phyloP scores from a whole-genome alignment of 2,113 vertebrate species.

The Tor tambroides region DNA sequence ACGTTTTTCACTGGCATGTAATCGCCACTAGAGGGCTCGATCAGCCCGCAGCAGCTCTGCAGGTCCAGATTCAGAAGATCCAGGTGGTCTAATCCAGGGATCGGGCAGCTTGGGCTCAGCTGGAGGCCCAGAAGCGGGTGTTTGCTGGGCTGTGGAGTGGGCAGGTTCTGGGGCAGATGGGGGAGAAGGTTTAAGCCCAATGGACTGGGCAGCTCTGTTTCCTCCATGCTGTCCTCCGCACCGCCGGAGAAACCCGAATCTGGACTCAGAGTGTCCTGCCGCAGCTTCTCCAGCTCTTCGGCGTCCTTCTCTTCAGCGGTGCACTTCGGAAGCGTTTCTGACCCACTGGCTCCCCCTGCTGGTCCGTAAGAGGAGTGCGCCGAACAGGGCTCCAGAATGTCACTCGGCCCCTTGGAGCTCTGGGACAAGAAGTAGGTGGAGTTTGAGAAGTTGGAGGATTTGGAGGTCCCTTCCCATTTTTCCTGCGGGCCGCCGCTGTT shows the following conservation, averaged over 20 bases:
- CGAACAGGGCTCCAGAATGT: constrained; percentile 53
- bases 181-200: neutral
- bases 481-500: neutral
- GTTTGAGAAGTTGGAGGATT: constrained; percentile 66
- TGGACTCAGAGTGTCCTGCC: constrained; percentile 58
- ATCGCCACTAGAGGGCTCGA: constrained; percentile 61
- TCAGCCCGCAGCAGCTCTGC: neutral
- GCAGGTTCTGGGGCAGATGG: neutral
- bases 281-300: constrained; percentile 42
- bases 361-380: constrained; percentile 61
- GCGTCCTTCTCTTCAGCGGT: neutral
- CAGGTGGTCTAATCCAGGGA: neutral
- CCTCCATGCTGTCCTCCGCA: constrained; percentile 60
- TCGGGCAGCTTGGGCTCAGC: neutral
- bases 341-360: neutral
- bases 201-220: constrained; percentile 51
- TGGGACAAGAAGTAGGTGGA: constrained; percentile 65
- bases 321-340: no score
- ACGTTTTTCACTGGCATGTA: constrained; percentile 66
- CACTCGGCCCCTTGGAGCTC: constrained; percentile 32
- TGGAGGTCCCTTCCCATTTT: neutral
- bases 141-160: neutral
- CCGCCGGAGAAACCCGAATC: constrained; percentile 66
- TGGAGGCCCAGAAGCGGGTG: neutral
- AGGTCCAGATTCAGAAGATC: neutral